These are phyloP conservation scores for Chloropsis cyanopogon DNA, from an alignment of 2,113 vertebrate genomes.

Conservation along the genomic window DNA sequence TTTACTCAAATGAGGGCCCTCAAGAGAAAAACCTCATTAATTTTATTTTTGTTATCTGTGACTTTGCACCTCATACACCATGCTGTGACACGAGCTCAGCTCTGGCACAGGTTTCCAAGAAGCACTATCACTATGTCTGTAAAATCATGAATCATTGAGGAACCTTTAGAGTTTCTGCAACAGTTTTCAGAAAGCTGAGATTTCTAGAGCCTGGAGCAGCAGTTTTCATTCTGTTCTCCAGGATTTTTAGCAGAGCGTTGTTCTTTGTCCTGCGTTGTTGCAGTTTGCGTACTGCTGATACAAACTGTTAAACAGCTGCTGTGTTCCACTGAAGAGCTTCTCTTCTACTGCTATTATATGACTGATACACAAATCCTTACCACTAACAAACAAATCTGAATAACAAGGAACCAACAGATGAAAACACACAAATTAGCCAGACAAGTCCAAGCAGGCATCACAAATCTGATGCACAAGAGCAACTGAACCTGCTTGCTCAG, in stretches of 20 bases:
- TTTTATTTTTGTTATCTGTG: not conserved
- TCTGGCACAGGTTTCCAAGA: not conserved
- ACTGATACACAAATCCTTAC: not conserved
- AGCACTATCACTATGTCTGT: not conserved
- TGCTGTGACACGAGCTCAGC: accelerated
- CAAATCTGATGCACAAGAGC: not conserved
- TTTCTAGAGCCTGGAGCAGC: not conserved
- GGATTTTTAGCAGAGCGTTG: not conserved
- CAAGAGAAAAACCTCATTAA: not conserved
- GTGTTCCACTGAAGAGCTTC: not conserved
- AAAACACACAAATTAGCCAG: not conserved
- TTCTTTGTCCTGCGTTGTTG: not conserved
- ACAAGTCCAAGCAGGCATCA: not conserved
- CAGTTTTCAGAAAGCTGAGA: not conserved
- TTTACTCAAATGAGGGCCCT: not conserved
- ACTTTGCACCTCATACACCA: not conserved
- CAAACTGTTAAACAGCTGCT: slow-evolving; percentile 8
- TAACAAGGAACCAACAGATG: not conserved
- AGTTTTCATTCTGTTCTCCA: not conserved
- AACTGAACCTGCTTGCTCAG: not conserved
- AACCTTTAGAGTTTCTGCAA: not conserved
- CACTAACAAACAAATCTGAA: not conserved
- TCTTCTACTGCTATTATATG: not conserved
- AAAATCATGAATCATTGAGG: not conserved
- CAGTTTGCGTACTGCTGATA: not conserved